Base-by-base conservation (phyloP, 2,888 invertebrate species). In the Meloe dianella region DNA sequence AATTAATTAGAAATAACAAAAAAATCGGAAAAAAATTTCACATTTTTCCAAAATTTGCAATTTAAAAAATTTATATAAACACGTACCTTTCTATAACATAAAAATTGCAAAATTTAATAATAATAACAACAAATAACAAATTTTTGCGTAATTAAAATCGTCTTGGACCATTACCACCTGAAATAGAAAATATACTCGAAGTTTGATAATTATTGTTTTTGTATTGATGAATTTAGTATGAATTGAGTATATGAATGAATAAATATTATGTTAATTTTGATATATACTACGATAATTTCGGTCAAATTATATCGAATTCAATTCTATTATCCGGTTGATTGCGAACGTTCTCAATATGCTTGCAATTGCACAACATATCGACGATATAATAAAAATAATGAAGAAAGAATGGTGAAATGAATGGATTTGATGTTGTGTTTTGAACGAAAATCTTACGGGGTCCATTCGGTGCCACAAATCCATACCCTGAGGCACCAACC, bases 401-500 rank as follows among this genome's bases (percentile, higher is more conserved):
- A 47, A 1, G 4, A 24, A 12, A 51, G 27, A 22, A n/a, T 17
- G 47, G 17, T 17, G 17, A 20, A 20, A 51, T 51, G 51, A 51
- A 51, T 47, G 47, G 47, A 47, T 41, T 41, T 41, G 38, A n/a
- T n/a, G n/a, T n/a, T n/a, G 5, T 6, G 35, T 38, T 22, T 20
- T 41, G 7, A 22, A 20, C 10, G n/a, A 30, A 56, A 41, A 12
- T 54, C 75, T 88, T 89, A 90, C 90, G 89, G 89, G 85, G 86
- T 73, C 86, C 83, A 84, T 87, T 87, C 77, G 93, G 92, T 70
- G 93, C 93, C 69, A 94, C 93, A 83, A 94, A 94, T 74, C 94
- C 94, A 81, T 89, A 94, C 73, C 94, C 94, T 60, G 93, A 93
- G 67, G 93, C 94, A 66, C 94, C 94, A 32, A 91, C 90, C 65